Evolutionary conservation across 2,797 vertebrate species (phyloP).

Genomic region (Sebastes iracundus): DNA sequence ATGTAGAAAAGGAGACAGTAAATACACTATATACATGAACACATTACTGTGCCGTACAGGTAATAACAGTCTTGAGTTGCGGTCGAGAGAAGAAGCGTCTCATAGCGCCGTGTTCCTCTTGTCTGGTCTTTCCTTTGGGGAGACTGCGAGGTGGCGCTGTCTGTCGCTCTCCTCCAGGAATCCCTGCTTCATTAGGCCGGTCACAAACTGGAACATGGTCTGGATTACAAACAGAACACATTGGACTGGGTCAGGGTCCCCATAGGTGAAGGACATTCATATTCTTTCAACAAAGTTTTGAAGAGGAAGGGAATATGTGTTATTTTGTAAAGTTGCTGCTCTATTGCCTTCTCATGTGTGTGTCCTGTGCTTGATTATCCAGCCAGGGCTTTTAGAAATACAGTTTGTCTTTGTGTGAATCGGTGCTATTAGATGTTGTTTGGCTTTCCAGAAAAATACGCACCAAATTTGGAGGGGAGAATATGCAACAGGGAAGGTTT

Average conservation of each 20-base stretch:
- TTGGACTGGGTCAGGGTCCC: not conserved
- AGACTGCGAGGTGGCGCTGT: slow-evolving; percentile 40
- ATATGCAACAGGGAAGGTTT: not conserved
- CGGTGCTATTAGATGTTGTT: not conserved
- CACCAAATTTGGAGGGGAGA: not conserved
- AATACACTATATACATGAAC: slow-evolving; percentile 64
- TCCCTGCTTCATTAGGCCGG: slow-evolving; percentile 79
- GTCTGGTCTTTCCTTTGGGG: slow-evolving; percentile 76
- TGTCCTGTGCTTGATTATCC: not conserved
- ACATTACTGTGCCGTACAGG: slow-evolving; percentile 28
- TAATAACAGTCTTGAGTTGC: slow-evolving; percentile 32
- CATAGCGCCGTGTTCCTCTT: slow-evolving; percentile 80
- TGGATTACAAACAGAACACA: slow-evolving; percentile 41
- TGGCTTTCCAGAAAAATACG: not conserved
- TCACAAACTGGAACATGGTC: slow-evolving; percentile 82
- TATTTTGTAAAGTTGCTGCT: not conserved
- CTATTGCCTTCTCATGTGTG: not conserved
- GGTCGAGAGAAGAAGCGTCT: not conserved
- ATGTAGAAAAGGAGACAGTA: slow-evolving; percentile 53
- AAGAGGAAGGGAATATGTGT: not conserved
- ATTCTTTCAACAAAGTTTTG: not conserved
- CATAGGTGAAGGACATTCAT: not conserved
- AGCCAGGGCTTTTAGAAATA: not conserved
- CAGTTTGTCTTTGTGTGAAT: not conserved
- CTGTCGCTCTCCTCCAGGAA: slow-evolving; percentile 75